phyloP scores from a whole-genome alignment of 2,797 vertebrate genomes.

The Rhinophrynus dorsalis region DNA sequence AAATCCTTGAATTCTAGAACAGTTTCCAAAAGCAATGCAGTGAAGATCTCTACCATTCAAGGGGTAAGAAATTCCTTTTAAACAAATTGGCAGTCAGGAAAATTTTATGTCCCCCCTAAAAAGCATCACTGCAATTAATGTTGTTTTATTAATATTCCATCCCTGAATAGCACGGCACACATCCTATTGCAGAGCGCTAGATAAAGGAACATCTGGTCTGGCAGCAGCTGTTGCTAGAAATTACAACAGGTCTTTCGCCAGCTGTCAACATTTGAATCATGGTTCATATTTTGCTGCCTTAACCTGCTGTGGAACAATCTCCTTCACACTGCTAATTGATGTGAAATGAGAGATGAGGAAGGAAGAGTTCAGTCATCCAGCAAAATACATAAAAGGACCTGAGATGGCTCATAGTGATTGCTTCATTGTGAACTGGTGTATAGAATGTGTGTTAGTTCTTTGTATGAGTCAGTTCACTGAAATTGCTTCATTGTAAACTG shows the following conservation, averaged over 20 bases:
- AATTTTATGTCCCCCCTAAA: no score
- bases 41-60: no score
- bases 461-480: no score
- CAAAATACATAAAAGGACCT: no score
- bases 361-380: no score
- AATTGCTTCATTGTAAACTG: no score
- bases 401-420: no score
- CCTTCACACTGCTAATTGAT: neutral
- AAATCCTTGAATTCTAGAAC: no score
- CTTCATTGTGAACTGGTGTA: no score
- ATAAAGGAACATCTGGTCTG: constrained; percentile 23
- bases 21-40: neutral
- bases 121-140: neutral
- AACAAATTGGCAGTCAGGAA: neutral
- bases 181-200: neutral
- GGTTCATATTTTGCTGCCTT: neutral
- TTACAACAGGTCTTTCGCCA: constrained; percentile 29
- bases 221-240: constrained; percentile 17
- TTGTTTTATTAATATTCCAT: neutral
- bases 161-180: neutral
- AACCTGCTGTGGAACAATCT: neutral
- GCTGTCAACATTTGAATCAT: constrained; percentile 1
- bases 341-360: no score
- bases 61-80: neutral
- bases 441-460: no score